Conservation (phyloP, 2,888 invertebrate genomes). For the Suillia variegata region DNA sequence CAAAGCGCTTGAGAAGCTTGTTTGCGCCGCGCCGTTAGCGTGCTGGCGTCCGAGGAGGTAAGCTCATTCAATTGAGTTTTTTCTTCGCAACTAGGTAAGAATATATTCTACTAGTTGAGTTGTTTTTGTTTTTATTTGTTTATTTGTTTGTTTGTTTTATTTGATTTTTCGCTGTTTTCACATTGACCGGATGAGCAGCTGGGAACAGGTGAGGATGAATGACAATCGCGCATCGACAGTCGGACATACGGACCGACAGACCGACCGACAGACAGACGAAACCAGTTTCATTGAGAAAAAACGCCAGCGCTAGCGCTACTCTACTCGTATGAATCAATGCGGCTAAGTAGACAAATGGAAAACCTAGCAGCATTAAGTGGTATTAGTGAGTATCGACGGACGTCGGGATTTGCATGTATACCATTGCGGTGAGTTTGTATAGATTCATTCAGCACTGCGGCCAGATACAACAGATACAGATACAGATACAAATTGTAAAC, state of each 20-base stretch:
- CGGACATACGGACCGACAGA: conserved; percentile 39
- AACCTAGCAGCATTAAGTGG: not conserved
- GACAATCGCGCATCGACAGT: conserved; percentile 31
- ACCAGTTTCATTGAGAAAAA: conserved; percentile 59
- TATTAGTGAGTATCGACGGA: not conserved
- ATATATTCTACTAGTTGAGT: conserved; percentile 40
- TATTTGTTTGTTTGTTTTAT: conserved; percentile 27
- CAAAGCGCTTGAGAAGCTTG: too few species aligned
- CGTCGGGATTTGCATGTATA: not conserved
- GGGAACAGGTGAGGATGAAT: conserved; percentile 58
- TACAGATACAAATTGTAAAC: too few species aligned
- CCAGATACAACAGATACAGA: too few species aligned
- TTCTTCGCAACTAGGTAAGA: conserved; percentile 15
- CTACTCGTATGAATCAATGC: conserved; percentile 41
- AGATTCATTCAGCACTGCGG: not conserved
- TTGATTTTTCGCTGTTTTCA: conserved; percentile 37
- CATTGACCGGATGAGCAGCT: conserved; percentile 55
- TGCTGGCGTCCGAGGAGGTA: conserved; percentile 3
- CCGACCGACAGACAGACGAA: conserved; percentile 39
- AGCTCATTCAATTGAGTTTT: conserved; percentile 26
- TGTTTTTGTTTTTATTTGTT: conserved; percentile 21
- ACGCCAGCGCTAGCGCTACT: conserved; percentile 43
- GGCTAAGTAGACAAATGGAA: conserved; percentile 22
- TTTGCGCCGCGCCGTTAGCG: too few species aligned
- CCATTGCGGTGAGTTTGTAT: too few species aligned